Base-by-base conservation (phyloP, 2,113 vertebrate genomes). In the Otocyon megalotis region DNA sequence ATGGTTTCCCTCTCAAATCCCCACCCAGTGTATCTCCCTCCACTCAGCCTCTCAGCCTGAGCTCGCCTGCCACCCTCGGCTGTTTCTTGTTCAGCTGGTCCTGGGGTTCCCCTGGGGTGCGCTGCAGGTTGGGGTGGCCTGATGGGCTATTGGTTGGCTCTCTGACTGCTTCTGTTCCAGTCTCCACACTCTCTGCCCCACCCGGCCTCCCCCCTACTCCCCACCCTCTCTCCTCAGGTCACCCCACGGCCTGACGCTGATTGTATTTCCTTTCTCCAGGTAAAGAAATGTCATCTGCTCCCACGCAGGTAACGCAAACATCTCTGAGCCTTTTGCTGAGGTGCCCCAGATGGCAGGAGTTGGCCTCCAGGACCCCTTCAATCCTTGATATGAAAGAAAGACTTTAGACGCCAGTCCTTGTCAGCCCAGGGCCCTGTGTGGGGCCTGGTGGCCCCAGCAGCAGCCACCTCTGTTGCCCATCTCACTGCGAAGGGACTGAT, bases 221-320 rank as follows among this genome's bases (percentile, higher is more conserved):
- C 60, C 16, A 22, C 43, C 14, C 32, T 1, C 2, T 30, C 32
- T 16, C 53, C 22, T 58, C 35, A 69, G 60, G 56, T 26, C 60
- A 79, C 37, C 26, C 26, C 0, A 20, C 16, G n/a, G 69, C 22
- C 14, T 88, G 30, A 95, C 71, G 95, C 10, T 54, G n/a, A 62
- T 5, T 94, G n/a, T 87, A 16, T 97, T 97, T 96, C 90, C 92
- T 97, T 86, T 96, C 80, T 95, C 67, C 93, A 98, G 98, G 67
- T 88, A 30, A 94, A 94, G 43, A n/a, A 85, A 81, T 32, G 12
- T 28, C 96, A 63, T 82, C 95, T 69, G 26, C n/a, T 94, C 53
- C 88, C 35, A 26, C 2, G 8, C 95, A 98, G 98, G 98, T 98
- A 98, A 97, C 86, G 32, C 79, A 54, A 92, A 86, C 24, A 56